Conservation (phyloP, 2,888 invertebrate species). For the Tribolium freemani region DNA sequence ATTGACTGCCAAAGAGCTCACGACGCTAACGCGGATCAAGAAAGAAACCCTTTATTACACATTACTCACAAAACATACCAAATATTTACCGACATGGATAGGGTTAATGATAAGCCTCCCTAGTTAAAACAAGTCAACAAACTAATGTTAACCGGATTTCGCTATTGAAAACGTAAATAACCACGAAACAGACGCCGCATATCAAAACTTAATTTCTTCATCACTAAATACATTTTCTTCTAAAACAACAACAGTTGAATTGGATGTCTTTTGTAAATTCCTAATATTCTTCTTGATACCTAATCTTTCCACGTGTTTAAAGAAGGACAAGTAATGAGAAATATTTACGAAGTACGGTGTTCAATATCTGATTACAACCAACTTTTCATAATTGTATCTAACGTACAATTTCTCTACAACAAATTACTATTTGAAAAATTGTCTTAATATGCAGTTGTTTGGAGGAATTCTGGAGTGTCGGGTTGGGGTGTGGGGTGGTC, state of each 20-base stretch:
- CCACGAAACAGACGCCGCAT: neutral
- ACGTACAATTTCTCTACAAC: too few species aligned
- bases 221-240: too few species aligned
- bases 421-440: too few species aligned
- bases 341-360: neutral
- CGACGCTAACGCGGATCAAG: conserved; percentile 11
- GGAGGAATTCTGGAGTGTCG: too few species aligned
- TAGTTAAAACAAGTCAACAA: conserved; percentile 40
- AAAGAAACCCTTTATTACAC: conserved; percentile 12
- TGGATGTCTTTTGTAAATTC: too few species aligned
- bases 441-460: too few species aligned
- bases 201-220: neutral
- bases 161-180: conserved; percentile 38
- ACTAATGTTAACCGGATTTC: conserved; percentile 41
- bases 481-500: neutral
- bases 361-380: too few species aligned
- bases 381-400: too few species aligned
- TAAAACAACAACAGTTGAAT: too few species aligned
- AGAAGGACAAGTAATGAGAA: too few species aligned
- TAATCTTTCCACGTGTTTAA: too few species aligned
- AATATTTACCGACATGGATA: conserved; percentile 42
- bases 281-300: too few species aligned
- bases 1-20: conserved; percentile 28
- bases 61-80: conserved; percentile 1
- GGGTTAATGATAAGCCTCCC: conserved; percentile 25